Percentiles rank a stretch among this genome's conserved stretches.
phyloP scores from a whole-genome alignment of 2,888 invertebrate species.

The Onthophagus sagittarius region DNA sequence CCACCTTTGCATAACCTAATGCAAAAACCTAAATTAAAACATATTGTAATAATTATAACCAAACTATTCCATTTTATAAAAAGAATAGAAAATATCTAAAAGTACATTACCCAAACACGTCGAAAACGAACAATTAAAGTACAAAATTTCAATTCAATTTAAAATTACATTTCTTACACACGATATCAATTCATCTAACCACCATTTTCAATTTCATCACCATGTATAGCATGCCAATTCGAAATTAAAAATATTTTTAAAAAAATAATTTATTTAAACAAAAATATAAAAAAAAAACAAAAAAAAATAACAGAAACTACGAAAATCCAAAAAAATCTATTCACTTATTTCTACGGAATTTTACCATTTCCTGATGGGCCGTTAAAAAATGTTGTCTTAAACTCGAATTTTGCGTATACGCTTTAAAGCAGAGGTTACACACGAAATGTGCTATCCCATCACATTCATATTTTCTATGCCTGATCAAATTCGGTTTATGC shows the following conservation, averaged over 20 bases:
- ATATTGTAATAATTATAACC: too few species aligned
- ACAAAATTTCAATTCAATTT: too few species aligned
- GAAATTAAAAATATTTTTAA: not conserved
- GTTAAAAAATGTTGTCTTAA: constrained; percentile 30
- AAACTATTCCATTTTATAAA: too few species aligned
- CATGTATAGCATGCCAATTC: not conserved
- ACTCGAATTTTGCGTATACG: constrained; percentile 38
- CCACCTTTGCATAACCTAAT: too few species aligned
- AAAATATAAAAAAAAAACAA: not conserved
- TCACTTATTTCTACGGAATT: not conserved
- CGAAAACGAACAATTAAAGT: too few species aligned
- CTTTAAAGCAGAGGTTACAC: constrained; percentile 42
- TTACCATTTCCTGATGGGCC: constrained; percentile 13
- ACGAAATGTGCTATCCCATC: constrained; percentile 43
- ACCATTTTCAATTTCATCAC: too few species aligned
- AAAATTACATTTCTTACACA: too few species aligned
- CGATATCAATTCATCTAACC: too few species aligned
- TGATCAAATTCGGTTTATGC: constrained; percentile 40
- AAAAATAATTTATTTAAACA: not conserved
- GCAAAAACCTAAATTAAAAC: too few species aligned
- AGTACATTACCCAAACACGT: too few species aligned
- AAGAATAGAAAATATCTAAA: too few species aligned
- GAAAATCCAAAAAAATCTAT: not conserved
- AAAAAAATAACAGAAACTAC: not conserved
- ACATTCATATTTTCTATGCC: constrained; percentile 45